These are phyloP conservation scores for Chionodraco myersi DNA, from an alignment of 2,113 vertebrate genomes.

Conservation along the genomic window DNA sequence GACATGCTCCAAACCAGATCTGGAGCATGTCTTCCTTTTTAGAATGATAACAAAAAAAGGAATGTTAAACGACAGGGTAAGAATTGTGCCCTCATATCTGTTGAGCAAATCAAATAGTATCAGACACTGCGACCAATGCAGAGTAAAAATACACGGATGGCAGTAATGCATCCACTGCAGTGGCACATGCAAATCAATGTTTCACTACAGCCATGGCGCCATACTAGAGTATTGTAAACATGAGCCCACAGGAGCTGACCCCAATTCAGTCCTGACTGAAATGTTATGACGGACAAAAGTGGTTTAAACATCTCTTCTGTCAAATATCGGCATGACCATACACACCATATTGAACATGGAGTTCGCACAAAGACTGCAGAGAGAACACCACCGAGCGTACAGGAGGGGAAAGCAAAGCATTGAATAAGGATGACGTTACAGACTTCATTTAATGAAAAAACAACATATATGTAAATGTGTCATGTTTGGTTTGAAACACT, in stretches of 20 bases:
- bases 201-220: constrained; percentile 58
- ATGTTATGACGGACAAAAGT: constrained; percentile 31
- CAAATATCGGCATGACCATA: constrained; percentile 14
- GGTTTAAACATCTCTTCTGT: constrained; percentile 17
- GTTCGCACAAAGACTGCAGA: constrained; percentile 1
- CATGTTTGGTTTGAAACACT: background rate
- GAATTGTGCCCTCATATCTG: background rate
- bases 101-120: background rate
- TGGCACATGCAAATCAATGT: constrained; percentile 66
- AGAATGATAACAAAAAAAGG: too few relatives aligned
- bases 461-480: background rate
- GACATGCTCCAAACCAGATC: too few relatives aligned
- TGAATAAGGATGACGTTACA: constrained; percentile 32
- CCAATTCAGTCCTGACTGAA: constrained; percentile 27
- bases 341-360: constrained; percentile 1
- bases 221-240: constrained; percentile 3
- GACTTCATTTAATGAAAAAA: background rate
- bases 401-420: constrained; percentile 27
- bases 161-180: constrained; percentile 11
- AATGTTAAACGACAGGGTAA: too few relatives aligned
- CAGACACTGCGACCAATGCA: background rate
- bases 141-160: background rate
- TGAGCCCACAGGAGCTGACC: constrained; percentile 52
- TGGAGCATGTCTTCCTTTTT: too few relatives aligned
- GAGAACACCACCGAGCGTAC: constrained; percentile 2